Percentiles rank a stretch among this genome's conserved stretches.
phyloP scores from a whole-genome alignment of 2,113 vertebrate genomes.

The Barnardius zonarius region DNA sequence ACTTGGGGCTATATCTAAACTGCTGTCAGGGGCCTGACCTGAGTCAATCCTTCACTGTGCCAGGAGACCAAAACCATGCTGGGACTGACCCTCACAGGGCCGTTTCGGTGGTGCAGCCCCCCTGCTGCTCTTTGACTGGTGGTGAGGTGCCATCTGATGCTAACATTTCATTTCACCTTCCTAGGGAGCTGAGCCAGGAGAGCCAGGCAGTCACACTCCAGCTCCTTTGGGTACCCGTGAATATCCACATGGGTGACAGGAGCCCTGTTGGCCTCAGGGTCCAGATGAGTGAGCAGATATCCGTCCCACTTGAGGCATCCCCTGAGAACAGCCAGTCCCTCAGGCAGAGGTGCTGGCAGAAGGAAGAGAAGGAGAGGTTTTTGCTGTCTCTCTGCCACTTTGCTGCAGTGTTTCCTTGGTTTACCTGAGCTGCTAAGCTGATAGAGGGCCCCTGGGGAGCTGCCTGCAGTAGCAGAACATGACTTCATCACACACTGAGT shows the following conservation, averaged over 20 bases:
- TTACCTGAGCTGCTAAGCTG: not conserved
- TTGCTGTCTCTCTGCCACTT: not conserved
- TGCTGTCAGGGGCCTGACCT: not conserved
- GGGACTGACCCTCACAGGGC: fast-evolving
- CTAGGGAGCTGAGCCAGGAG: not conserved
- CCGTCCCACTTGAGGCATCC: not conserved
- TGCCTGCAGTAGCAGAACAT: not conserved
- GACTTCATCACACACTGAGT: not conserved
- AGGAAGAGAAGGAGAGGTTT: not conserved
- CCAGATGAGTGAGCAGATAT: fast-evolving
- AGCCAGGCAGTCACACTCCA: fast-evolving
- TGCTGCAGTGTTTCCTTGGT: not conserved
- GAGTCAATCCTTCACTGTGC: not conserved
- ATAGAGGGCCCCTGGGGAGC: not conserved
- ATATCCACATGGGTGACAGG: fast-evolving
- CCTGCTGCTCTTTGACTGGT: not conserved
- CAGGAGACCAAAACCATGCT: not conserved
- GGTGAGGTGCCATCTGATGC: not conserved
- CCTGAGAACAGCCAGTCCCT: not conserved
- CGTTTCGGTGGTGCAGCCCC: not conserved
- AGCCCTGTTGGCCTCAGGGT: not conserved
- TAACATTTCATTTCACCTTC: not conserved
- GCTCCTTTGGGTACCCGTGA: fast-evolving
- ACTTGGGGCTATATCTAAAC: not conserved
- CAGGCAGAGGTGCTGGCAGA: not conserved